A percentile compares a stretch with the other conserved stretches of the same genome.
These are phyloP conservation scores for Gymnoscelis rufifasciata DNA, from an alignment of 2,888 invertebrate species.

Conservation along the genomic window DNA sequence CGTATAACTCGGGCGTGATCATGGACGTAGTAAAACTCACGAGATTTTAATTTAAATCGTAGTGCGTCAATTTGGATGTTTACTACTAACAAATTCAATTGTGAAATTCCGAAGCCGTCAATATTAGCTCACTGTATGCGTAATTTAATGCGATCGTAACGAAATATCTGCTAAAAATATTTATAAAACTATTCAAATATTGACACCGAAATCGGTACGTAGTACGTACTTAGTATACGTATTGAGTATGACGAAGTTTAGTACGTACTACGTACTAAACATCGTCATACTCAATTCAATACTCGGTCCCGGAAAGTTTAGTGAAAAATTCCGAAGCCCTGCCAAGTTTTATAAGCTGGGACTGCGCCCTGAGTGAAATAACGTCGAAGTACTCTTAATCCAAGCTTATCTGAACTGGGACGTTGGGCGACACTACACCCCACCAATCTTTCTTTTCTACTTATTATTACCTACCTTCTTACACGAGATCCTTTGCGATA, in stretches of 20 bases:
- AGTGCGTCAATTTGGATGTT: background rate
- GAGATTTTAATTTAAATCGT: slow-evolving; percentile 1
- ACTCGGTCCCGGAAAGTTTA: slow-evolving; percentile 16
- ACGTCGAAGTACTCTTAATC: slow-evolving; percentile 33
- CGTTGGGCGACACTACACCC: slow-evolving; percentile 24
- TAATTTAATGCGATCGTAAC: slow-evolving; percentile 3
- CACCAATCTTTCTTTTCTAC: slow-evolving; percentile 25
- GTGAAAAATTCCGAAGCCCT: slow-evolving; percentile 20
- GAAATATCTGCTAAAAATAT: slow-evolving; percentile 10
- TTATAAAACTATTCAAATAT: slow-evolving; percentile 5
- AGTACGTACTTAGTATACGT: too few species aligned
- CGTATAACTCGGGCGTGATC: background rate
- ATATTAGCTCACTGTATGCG: slow-evolving; percentile 19
- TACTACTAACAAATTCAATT: slow-evolving; percentile 6
- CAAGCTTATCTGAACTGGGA: slow-evolving; percentile 34
- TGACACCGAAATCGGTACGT: slow-evolving; percentile 6
- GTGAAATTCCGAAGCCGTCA: slow-evolving; percentile 12
- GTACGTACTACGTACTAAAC: background rate
- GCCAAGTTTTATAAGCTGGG: slow-evolving; percentile 12
- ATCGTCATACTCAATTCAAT: slow-evolving; percentile 1
- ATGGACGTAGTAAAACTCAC: background rate
- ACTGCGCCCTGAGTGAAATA: slow-evolving; percentile 26
- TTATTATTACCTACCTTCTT: slow-evolving; percentile 25
- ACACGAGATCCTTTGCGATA: slow-evolving; percentile 15
- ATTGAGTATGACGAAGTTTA: too few species aligned